These are phyloP conservation scores for Cyphomyrus discorhynchus DNA, from an alignment of 2,113 vertebrate species.

Conservation along the genomic window DNA sequence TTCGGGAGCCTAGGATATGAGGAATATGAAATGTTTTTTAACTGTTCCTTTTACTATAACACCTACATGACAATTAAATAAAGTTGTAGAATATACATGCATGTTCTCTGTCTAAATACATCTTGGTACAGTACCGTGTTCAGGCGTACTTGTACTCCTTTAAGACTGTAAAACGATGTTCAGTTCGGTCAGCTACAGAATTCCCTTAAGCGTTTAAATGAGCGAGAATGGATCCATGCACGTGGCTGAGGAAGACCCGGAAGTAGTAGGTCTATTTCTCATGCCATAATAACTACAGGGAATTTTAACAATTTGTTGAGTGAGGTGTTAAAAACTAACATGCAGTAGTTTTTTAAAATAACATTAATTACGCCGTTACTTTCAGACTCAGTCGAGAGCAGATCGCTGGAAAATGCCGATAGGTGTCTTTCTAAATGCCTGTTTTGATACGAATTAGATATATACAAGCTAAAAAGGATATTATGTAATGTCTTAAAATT, in stretches of 20 bases:
- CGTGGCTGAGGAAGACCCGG: background rate
- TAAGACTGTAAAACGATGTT: background rate
- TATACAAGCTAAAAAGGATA: background rate
- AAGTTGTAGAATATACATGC: background rate
- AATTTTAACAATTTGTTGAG: background rate
- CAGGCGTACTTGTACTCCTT: background rate
- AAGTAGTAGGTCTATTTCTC: background rate
- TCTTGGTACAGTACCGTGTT: background rate
- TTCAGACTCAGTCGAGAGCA: background rate
- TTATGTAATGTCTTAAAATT: background rate
- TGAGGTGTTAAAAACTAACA: background rate
- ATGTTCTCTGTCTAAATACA: background rate
- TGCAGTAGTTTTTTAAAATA: background rate
- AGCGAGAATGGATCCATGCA: background rate
- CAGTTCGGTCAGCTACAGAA: background rate
- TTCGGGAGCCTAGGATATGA: background rate
- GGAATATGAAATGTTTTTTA: background rate
- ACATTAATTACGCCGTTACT: background rate
- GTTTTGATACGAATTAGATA: background rate
- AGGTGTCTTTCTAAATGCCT: conserved; percentile 10
- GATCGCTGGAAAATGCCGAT: background rate
- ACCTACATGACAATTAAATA: background rate
- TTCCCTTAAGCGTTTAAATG: background rate
- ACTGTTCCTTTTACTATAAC: background rate
- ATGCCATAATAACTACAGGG: background rate